Evolutionary conservation across 2,888 invertebrate species (phyloP).

Genomic region (Uloborus plumipes): DNA sequence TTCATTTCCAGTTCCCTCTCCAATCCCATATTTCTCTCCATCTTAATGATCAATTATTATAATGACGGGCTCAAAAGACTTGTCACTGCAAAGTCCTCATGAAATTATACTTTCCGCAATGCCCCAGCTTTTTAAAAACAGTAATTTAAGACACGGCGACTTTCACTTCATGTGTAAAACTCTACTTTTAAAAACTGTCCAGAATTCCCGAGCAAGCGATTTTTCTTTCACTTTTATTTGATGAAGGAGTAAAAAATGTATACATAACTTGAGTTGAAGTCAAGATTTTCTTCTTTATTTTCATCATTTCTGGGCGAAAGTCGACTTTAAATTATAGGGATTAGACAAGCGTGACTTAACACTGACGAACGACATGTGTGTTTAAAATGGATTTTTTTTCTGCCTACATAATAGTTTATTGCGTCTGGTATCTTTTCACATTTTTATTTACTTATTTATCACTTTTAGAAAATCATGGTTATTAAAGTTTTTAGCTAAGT

Average conservation of each 20-base stretch:
- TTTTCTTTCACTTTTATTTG: slow-evolving; percentile 8
- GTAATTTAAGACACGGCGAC: slow-evolving; percentile 8
- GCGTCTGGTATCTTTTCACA: too few species aligned
- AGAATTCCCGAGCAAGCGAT: slow-evolving; percentile 14
- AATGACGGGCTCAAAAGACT: slow-evolving; percentile 24
- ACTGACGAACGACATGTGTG: slow-evolving; percentile 25
- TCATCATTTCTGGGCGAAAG: slow-evolving; percentile 1
- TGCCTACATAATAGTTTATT: too few species aligned
- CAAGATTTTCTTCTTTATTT: too few species aligned
- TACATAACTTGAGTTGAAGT: too few species aligned
- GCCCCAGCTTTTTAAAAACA: not conserved
- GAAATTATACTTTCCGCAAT: slow-evolving; percentile 25
- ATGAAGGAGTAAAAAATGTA: too few species aligned
- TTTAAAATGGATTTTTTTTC: too few species aligned
- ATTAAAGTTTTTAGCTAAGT: too few species aligned
- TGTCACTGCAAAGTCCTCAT: slow-evolving; percentile 23
- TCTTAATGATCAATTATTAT: slow-evolving; percentile 38
- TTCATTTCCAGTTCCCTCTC: too few species aligned
- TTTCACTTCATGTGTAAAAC: slow-evolving; percentile 9
- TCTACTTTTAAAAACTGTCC: slow-evolving; percentile 7
- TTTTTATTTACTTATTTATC: too few species aligned
- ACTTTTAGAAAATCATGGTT: too few species aligned
- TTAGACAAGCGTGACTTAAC: slow-evolving; percentile 46
- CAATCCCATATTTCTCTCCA: not conserved
- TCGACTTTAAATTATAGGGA: slow-evolving; percentile 32